Conservation (phyloP, 2,113 vertebrate species). For the Peromyscus polionotus region DNA sequence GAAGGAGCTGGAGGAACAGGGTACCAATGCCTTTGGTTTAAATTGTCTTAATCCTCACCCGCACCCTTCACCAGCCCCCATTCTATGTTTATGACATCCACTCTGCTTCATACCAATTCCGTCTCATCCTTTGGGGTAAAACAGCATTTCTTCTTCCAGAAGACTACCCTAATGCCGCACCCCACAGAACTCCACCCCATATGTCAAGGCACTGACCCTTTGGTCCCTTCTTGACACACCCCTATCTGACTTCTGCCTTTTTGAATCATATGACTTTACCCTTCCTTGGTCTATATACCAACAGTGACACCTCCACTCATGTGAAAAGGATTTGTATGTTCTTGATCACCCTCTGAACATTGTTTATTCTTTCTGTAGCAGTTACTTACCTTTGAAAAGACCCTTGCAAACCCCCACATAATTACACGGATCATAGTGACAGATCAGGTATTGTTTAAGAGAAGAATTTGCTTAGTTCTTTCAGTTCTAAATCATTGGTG, state of each 20-base stretch:
- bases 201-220: not conserved
- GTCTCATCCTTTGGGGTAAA: not conserved
- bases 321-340: not conserved
- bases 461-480: not conserved
- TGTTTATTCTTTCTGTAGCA: not conserved
- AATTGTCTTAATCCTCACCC: not conserved
- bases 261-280: not conserved
- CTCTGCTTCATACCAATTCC: not conserved
- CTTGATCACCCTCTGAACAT: not conserved
- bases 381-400: not conserved
- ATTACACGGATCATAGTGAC: not conserved
- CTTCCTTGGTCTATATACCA: not conserved
- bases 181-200: not conserved
- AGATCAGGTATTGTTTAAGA: not conserved
- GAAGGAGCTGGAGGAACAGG: not conserved
- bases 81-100: not conserved
- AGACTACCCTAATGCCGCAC: not conserved
- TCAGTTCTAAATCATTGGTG: not conserved
- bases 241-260: not conserved
- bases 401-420: not conserved
- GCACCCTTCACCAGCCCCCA: not conserved
- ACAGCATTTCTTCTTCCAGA: not conserved
- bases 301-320: not conserved
- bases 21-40: not conserved
- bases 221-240: not conserved